These are phyloP conservation scores for Lepidurus apus DNA, from an alignment of 1,140 invertebrate genomes.

Conservation along the genomic window DNA sequence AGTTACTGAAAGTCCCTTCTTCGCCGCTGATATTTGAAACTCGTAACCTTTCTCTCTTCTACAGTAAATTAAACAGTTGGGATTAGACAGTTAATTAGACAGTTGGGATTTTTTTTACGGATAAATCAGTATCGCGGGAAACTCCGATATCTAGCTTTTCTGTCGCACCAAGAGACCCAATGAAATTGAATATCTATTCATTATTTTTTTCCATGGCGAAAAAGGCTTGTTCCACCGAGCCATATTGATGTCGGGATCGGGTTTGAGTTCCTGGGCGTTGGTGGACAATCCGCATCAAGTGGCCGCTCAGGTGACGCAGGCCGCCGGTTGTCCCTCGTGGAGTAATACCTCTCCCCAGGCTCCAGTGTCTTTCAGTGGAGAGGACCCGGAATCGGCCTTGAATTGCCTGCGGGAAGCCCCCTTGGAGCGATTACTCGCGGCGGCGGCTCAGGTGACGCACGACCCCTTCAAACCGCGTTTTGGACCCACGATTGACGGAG, in stretches of 20 bases:
- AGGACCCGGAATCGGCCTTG: constrained; percentile 69
- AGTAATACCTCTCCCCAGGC: not conserved
- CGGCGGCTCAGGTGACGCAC: constrained; percentile 62
- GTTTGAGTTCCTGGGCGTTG: constrained; percentile 86
- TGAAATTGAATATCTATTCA: not conserved
- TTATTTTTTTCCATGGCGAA: not conserved
- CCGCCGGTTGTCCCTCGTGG: constrained; percentile 72
- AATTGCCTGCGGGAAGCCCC: constrained; percentile 69
- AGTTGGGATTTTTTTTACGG: too few species aligned
- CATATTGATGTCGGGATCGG: constrained; percentile 85
- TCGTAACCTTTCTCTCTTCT: too few species aligned
- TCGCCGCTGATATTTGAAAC: too few species aligned
- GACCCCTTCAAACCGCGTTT: constrained; percentile 79
- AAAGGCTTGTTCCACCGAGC: constrained; percentile 81
- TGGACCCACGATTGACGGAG: constrained; percentile 77
- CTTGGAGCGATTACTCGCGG: constrained; percentile 65
- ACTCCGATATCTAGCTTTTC: too few species aligned
- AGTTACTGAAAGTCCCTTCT: too few species aligned
- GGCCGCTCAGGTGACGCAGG: constrained; percentile 72
- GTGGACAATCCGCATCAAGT: constrained; percentile 83
- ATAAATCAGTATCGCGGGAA: too few species aligned
- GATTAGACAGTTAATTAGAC: too few species aligned
- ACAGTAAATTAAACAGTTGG: too few species aligned
- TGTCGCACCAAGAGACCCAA: too few species aligned
- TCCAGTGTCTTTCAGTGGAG: constrained; percentile 64